Evolutionary conservation across 2,797 vertebrate genomes (phyloP).

Genomic region (Bradypodion ventrale): DNA sequence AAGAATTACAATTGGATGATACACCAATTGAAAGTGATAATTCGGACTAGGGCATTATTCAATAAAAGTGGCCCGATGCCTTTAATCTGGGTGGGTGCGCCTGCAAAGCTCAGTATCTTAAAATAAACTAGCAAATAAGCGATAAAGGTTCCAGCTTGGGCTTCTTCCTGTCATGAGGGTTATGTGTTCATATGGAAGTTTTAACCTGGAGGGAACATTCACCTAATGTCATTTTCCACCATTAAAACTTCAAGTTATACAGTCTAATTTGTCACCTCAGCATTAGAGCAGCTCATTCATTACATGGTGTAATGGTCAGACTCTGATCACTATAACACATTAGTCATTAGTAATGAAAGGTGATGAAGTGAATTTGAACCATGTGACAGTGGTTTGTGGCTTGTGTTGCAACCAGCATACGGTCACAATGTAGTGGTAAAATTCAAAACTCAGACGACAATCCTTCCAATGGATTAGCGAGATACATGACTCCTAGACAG

Average conservation of each 20-base stretch:
- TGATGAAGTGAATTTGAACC: background rate
- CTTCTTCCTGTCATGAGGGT: background rate
- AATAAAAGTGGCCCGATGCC: too few species aligned
- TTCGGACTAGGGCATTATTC: too few species aligned
- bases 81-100: too few species aligned
- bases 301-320: too few species aligned
- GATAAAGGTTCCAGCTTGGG: too few species aligned
- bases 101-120: too few species aligned
- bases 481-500: too few species aligned
- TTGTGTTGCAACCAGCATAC: background rate
- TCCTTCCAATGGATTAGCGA: too few species aligned
- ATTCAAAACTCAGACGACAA: background rate
- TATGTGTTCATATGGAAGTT: background rate
- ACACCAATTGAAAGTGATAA: too few species aligned
- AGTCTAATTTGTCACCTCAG: background rate
- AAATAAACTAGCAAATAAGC: background rate
- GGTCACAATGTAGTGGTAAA: background rate
- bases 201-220: background rate
- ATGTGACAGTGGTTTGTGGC: background rate
- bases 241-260: background rate
- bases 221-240: background rate
- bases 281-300: background rate
- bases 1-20: too few species aligned
- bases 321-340: background rate
- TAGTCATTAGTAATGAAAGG: background rate